Base-by-base conservation (phyloP, 2,888 invertebrate genomes). In the Archips crataeganus region DNA sequence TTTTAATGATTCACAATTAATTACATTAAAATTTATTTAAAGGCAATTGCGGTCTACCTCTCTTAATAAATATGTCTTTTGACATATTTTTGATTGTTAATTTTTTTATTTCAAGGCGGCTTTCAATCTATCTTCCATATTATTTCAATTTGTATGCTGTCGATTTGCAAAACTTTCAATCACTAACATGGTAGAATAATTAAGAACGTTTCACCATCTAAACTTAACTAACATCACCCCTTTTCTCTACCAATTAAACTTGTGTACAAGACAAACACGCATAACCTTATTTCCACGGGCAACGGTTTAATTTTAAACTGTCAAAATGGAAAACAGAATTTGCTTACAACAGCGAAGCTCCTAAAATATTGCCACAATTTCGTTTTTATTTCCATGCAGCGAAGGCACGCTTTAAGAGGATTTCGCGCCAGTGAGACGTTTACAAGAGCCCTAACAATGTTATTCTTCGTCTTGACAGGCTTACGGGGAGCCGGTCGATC, bases 391-490 rank as follows among this genome's bases (percentile, higher is more conserved):
- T 81, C 81, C 82, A 79, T 78, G 79, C 80, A 80, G 77, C 79
- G 75, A 71, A 76, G 82, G 82, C 82, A 79, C 80, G 82, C 79
- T 81, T 84, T 91, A 89, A 91, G 89, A 88, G 89, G 90, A 91
- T 92, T 92, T 89, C 77, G 87, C 86, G 79, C 84, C 87, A 86
- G 83, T 86, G 87, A 90, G 88, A 89, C 89, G 88, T 90, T 91
- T 91, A 93, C 92, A 91, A 90, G 90, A 84, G 87, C 86, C 83
- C 85, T 90, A 90, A 91, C 92, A 94, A 90, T 92, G 92, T 93
- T 93, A 92, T 94, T 94, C 91, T 92, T 89, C 87, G 88, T 79
- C 87, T 87, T 91, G 91, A 91, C 92, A 91, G 90, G 90, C 89
- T 84, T 84, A 83, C 81, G 80, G 87, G 84, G 84, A 88, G 84